Evolutionary conservation across 2,888 invertebrate genomes (phyloP).

Genomic region (Nesidiocoris tenuis): DNA sequence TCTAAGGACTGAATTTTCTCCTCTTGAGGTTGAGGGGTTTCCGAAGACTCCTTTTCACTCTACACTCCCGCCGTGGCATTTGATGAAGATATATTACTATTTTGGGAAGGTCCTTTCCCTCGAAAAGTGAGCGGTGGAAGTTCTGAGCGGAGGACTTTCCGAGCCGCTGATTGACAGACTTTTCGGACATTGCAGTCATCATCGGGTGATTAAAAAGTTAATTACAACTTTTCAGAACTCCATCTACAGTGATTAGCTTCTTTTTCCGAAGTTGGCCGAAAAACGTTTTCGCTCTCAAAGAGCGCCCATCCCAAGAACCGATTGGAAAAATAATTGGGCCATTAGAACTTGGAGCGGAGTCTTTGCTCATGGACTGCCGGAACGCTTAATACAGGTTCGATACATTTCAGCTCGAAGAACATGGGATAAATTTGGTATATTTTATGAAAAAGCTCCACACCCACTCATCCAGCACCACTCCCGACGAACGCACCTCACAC

Average conservation of each 20-base stretch:
- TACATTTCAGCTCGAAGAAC: no score
- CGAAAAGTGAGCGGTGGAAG: background rate
- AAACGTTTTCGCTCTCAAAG: background rate
- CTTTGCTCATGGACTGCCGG: no score
- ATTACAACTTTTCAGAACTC: conserved; percentile 37
- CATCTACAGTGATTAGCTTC: conserved; percentile 39
- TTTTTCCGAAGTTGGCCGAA: background rate
- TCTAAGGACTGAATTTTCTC: no score
- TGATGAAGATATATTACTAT: conserved; percentile 41
- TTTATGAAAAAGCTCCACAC: no score
- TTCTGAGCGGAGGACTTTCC: background rate
- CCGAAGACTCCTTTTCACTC: background rate
- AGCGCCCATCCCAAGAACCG: background rate
- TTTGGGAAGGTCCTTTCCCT: conserved; percentile 16
- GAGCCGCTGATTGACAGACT: background rate
- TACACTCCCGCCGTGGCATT: conserved; percentile 13
- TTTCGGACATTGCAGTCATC: background rate
- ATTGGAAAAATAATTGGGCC: background rate
- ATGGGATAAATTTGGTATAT: no score
- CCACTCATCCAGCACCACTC: no score
- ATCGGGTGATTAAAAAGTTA: conserved; percentile 39
- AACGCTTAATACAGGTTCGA: no score
- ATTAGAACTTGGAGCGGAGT: background rate
- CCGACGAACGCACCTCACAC: no score
- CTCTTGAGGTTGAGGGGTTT: no score